phyloP scores from a whole-genome alignment of 2,888 invertebrate species.

The Masnerella sp. region DNA sequence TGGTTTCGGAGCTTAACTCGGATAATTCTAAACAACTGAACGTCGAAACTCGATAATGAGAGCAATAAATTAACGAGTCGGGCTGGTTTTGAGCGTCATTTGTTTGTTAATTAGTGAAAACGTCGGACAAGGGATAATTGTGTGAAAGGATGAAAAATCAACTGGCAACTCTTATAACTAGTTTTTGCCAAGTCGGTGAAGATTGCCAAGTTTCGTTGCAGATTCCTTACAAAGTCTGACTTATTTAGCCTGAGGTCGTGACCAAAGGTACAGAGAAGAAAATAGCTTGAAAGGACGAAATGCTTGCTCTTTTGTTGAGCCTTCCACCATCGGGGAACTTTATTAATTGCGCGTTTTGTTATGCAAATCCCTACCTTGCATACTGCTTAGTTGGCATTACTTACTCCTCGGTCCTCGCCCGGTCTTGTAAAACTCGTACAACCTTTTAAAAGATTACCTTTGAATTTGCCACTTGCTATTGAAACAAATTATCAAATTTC shows the following conservation, averaged over 20 bases:
- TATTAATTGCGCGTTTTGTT: slow-evolving; percentile 77
- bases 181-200: slow-evolving; percentile 61
- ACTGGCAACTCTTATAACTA: slow-evolving; percentile 48
- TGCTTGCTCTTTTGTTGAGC: slow-evolving; percentile 73
- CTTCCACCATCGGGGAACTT: slow-evolving; percentile 71
- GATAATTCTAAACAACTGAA: slow-evolving; percentile 1
- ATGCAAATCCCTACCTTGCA: slow-evolving; percentile 72
- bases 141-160: slow-evolving; percentile 45
- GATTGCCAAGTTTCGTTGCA: slow-evolving; percentile 69
- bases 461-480: slow-evolving; percentile 69
- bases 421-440: slow-evolving; percentile 51
- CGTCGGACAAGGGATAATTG: slow-evolving; percentile 34
- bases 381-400: slow-evolving; percentile 57
- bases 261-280: slow-evolving; percentile 51
- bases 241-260: slow-evolving; percentile 69
- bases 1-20: no score
- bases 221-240: slow-evolving; percentile 73
- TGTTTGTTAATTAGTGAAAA: slow-evolving; percentile 43
- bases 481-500: slow-evolving; percentile 64
- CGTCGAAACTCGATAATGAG: slow-evolving; percentile 21
- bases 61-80: slow-evolving; percentile 3
- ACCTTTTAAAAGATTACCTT: slow-evolving; percentile 71
- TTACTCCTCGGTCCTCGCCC: slow-evolving; percentile 34
- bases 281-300: slow-evolving; percentile 72
- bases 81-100: slow-evolving; percentile 11